A percentile compares a stretch with the other conserved stretches of the same genome.
These are phyloP conservation scores for Prorops nasuta DNA, from an alignment of 1,140 invertebrate genomes.

Conservation along the genomic window DNA sequence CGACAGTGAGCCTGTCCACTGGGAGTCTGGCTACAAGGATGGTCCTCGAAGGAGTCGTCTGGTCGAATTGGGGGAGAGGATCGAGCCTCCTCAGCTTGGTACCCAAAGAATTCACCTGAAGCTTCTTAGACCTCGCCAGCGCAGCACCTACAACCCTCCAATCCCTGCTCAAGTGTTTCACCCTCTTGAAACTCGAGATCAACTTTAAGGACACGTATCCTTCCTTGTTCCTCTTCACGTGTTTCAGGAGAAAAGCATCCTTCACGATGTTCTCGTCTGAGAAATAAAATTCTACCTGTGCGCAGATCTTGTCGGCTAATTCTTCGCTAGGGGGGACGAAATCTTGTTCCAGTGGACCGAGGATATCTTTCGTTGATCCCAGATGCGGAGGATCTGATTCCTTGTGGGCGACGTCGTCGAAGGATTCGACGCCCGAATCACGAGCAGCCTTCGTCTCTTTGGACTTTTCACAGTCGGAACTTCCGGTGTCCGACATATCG, in stretches of 20 bases:
- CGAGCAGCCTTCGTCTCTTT: not conserved
- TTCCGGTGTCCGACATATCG: slow-evolving; percentile 66
- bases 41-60: slow-evolving; percentile 86
- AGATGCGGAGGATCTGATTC: not conserved
- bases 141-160: slow-evolving; percentile 88
- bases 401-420: not conserved
- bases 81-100: slow-evolving; percentile 86
- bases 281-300: slow-evolving; percentile 91
- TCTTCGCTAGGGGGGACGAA: slow-evolving; percentile 66
- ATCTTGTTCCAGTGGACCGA: no score
- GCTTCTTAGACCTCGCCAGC: slow-evolving; percentile 71
- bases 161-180: slow-evolving; percentile 89
- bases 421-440: slow-evolving; percentile 33
- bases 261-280: slow-evolving; percentile 92
- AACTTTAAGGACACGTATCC: slow-evolving; percentile 92
- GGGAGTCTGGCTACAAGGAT: slow-evolving; percentile 85
- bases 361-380: not conserved
- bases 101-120: slow-evolving; percentile 87
- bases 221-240: slow-evolving; percentile 90
- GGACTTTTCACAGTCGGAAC: slow-evolving; percentile 62
- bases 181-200: slow-evolving; percentile 90
- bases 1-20: slow-evolving; percentile 79
- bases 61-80: slow-evolving; percentile 84
- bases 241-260: slow-evolving; percentile 92
- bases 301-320: slow-evolving; percentile 72